Conservation (phyloP, 1,140 invertebrate species). For the Drosophila oshimai region DNA sequence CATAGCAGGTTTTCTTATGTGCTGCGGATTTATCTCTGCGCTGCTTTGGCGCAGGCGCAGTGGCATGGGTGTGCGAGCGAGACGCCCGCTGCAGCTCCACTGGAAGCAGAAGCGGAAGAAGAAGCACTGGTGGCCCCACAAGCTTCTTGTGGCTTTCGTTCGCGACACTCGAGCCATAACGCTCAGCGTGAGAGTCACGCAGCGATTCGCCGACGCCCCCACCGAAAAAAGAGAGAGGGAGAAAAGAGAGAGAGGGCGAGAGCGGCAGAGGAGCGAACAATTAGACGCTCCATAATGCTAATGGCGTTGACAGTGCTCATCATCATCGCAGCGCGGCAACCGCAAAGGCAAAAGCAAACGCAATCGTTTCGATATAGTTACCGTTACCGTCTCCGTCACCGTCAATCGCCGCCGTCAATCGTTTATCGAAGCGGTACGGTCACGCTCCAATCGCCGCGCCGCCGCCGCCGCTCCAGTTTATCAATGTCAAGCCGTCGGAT, state of each 20-base stretch:
- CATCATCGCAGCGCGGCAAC: constrained; percentile 62
- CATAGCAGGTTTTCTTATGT: constrained; percentile 55
- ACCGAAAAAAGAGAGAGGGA: background rate
- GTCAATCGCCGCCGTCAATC: constrained; percentile 48
- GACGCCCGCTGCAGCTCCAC: constrained; percentile 42
- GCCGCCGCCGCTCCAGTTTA: constrained; percentile 57
- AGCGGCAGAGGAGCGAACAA: constrained; percentile 42
- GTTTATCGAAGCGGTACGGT: constrained; percentile 70
- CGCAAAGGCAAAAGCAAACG: constrained; percentile 34
- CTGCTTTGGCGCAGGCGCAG: constrained; percentile 71
- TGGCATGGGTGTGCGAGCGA: constrained; percentile 20
- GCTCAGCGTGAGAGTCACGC: constrained; percentile 40
- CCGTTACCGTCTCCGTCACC: constrained; percentile 9
- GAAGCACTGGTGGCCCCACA: constrained; percentile 37
- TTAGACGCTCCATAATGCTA: constrained; percentile 79
- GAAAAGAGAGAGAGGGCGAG: background rate
- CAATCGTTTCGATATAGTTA: constrained; percentile 24
- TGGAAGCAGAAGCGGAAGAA: constrained; percentile 45
- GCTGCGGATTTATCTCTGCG: constrained; percentile 27
- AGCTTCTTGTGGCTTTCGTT: constrained; percentile 32
- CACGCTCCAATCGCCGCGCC: constrained; percentile 58
- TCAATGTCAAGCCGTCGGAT: constrained; percentile 72
- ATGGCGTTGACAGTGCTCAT: constrained; percentile 81
- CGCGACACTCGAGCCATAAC: constrained; percentile 60
- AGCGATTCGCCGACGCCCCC: constrained; percentile 60